Evolutionary conservation across 2,113 vertebrate species (phyloP).

Genomic region (Neolamprologus fasciatus): DNA sequence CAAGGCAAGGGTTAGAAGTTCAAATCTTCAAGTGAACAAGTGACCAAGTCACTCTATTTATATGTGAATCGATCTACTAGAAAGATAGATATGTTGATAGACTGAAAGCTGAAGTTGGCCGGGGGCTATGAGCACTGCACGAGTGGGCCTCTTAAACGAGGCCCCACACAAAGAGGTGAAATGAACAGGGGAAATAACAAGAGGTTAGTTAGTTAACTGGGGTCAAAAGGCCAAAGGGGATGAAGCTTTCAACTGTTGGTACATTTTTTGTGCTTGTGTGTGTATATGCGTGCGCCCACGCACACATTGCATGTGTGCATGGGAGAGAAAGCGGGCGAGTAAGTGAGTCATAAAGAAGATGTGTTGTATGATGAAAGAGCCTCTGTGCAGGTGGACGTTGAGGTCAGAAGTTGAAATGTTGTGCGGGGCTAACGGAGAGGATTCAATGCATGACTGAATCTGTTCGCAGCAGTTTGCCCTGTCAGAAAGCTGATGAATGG

Average conservation of each 20-base stretch:
- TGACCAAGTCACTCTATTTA: conserved; percentile 23
- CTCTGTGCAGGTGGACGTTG: conserved; percentile 49
- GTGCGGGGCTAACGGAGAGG: background rate
- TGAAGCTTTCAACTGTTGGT: conserved; percentile 31
- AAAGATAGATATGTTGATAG: conserved; percentile 36
- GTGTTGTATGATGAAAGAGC: conserved; percentile 48
- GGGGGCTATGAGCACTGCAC: conserved; percentile 24
- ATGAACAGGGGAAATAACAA: conserved; percentile 50
- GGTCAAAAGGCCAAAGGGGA: conserved; percentile 53
- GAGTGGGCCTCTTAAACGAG: conserved; percentile 50
- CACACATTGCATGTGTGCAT: background rate
- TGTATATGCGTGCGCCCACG: background rate
- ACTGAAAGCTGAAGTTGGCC: conserved; percentile 27
- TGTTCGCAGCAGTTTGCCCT: conserved; percentile 39
- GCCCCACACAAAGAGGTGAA: conserved; percentile 50
- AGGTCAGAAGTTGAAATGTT: conserved; percentile 60
- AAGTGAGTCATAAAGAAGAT: conserved; percentile 40
- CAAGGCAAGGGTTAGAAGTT: conserved; percentile 31
- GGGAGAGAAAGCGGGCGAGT: background rate
- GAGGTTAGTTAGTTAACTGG: conserved; percentile 60
- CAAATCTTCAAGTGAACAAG: conserved; percentile 19
- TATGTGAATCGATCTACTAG: background rate
- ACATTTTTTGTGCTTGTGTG: background rate
- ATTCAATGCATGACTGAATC: conserved; percentile 50
- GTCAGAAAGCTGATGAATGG: conserved; percentile 56